A percentile compares a stretch with the other conserved stretches of the same genome.
Evolutionary conservation across 2,797 vertebrate genomes (phyloP).

Genomic region (Buceros bicornis): DNA sequence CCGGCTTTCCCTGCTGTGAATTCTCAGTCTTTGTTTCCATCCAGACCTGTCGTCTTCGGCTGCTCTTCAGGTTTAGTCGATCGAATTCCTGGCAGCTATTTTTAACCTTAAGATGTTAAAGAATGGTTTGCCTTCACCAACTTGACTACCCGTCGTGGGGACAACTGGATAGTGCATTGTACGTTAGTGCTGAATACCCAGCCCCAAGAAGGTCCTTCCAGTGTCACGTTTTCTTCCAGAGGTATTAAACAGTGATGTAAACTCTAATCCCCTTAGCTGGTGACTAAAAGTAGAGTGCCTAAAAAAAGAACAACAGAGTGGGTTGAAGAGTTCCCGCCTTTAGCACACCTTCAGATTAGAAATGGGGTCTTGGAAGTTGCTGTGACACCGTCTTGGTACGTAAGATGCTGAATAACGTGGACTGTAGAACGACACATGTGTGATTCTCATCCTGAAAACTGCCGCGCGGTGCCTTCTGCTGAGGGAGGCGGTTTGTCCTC

Average conservation of each 20-base stretch:
- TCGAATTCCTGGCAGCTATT: background rate
- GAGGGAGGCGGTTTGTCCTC: background rate
- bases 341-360: background rate
- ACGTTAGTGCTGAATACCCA: background rate
- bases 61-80: background rate
- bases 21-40: background rate
- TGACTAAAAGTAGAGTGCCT: slow-evolving; percentile 5
- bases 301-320: background rate
- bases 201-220: background rate
- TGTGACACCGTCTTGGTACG: background rate
- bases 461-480: background rate
- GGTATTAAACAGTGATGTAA: slow-evolving; percentile 6
- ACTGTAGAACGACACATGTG: background rate
- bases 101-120: background rate
- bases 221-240: background rate
- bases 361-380: background rate
- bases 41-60: background rate
- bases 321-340: background rate
- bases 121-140: background rate
- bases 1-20: background rate
- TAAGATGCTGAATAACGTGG: background rate
- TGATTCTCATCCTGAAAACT: background rate
- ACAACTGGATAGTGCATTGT: background rate
- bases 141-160: background rate
- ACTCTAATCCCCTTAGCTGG: slow-evolving; percentile 15